Evolutionary conservation across 2,113 vertebrate genomes (phyloP), one percentile per base, ranked within the genome.

Genomic region (Anoplopoma fimbria): DNA sequence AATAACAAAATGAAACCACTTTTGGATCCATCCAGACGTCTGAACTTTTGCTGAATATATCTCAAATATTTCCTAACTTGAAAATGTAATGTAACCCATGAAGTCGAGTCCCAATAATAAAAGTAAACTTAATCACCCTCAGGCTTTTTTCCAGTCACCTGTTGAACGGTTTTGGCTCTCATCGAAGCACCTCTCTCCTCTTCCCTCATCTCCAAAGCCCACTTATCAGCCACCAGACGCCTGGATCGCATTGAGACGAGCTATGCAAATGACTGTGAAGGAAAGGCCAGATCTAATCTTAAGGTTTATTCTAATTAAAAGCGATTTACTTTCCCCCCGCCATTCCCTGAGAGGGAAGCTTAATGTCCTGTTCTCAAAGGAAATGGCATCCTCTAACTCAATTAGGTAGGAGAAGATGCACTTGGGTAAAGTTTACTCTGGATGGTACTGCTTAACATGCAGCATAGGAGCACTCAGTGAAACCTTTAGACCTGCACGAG

Each of bases 261-360:
- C 81, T 69, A 88, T 84, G 69, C 65, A 96, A 95, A 95, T 91
- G 85, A 75, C 85, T 82, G 76, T 70, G 65, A 81, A 60, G 89
- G 78, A 91, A 93, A 94, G 90, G 82, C 86, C 93, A 19, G 40
- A 92, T 92, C 60, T 96, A 93, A 94, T 95, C 94, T 95, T 86
- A 75, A 89, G 94, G 91, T 93, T 93, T 93, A 91, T 94, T 89
- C 76, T 95, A 95, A 96, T 96, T 95, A 94, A 93, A 96, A 95
- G 90, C 89, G 87, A 94, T 94, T 95, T 86, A 86, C 92, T 94
- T 93, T 84, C 69, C 63, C 69, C 63, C 79, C 53, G 67, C 47
- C 49, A 60, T 88, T 79, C 83, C 70, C 87, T 75, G 69, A 82
- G 89, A 89, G 88, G 82, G 86, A 89, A 93, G 65, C 58, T 88